phyloP scores from a whole-genome alignment of 2,888 invertebrate species.

The Nebria salina region DNA sequence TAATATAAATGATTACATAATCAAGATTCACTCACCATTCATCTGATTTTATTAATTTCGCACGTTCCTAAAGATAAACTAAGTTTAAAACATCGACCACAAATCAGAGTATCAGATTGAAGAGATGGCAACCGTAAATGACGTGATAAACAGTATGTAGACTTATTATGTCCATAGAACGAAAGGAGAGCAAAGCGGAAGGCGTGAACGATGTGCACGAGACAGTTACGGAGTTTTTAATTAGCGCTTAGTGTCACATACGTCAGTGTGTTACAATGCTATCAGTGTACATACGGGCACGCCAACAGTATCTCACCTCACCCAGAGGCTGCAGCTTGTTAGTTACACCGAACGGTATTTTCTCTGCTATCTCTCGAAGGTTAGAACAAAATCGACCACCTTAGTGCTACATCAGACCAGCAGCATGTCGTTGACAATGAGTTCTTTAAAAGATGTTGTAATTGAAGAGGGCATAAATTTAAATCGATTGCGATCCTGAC shows the following conservation, averaged over 20 bases:
- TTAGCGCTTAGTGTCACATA: conserved; percentile 38
- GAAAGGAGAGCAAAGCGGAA: neutral
- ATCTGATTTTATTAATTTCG: too few species aligned
- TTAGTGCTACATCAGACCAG: neutral
- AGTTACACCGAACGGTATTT: neutral
- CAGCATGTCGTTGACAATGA: neutral
- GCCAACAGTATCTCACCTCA: conserved; percentile 10
- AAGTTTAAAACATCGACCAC: too few species aligned
- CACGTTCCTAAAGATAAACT: too few species aligned
- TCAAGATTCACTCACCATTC: too few species aligned
- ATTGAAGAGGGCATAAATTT: neutral
- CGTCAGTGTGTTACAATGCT: conserved; percentile 34
- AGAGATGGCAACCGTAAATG: neutral
- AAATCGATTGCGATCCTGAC: neutral
- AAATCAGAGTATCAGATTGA: too few species aligned
- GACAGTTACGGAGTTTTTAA: conserved; percentile 42
- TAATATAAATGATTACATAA: neutral
- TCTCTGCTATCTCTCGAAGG: neutral
- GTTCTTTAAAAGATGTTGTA: neutral
- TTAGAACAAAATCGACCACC: neutral
- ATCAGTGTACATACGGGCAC: conserved; percentile 17
- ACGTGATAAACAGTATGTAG: conserved; percentile 9
- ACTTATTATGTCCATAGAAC: neutral
- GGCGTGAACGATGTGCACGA: conserved; percentile 19
- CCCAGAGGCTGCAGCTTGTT: neutral